Evolutionary conservation across 92 coral and sea anemone genomes (phyloP).

Genomic region (Blastomussa wellsi): DNA sequence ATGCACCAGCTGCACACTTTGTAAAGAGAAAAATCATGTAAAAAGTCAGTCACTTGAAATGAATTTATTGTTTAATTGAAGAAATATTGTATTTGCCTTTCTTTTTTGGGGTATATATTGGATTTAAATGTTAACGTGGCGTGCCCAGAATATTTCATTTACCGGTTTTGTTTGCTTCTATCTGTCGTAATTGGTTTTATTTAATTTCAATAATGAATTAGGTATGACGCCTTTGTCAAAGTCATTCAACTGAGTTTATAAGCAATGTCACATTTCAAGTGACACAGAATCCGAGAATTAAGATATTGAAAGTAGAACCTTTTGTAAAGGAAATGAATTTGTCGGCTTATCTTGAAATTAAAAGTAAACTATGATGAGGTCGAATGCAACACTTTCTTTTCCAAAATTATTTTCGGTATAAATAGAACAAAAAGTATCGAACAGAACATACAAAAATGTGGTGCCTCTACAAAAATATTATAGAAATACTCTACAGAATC

Average conservation of each 20-base stretch:
- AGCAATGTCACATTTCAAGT: not conserved
- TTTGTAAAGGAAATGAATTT: not conserved
- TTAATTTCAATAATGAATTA: not conserved
- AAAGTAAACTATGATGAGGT: not conserved
- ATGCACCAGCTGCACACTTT: no score
- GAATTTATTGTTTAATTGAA: no score
- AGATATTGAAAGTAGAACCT: no score
- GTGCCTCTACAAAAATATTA: not conserved
- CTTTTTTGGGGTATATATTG: not conserved
- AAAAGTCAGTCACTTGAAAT: no score
- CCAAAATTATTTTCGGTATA: not conserved
- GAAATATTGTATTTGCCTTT: no score
- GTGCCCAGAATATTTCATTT: not conserved
- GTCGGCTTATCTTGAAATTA: not conserved
- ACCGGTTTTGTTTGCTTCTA: not conserved
- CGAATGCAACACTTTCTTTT: not conserved
- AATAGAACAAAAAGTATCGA: no score
- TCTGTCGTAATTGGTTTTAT: not conserved
- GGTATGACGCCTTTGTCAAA: not conserved
- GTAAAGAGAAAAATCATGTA: no score
- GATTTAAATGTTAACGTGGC: no score
- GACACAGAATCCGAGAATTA: no score
- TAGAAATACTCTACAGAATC: not conserved
- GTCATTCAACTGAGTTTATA: not conserved
- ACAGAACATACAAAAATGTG: no score